Conservation (phyloP, 2,113 vertebrate genomes). For the Anoura caudifer region DNA sequence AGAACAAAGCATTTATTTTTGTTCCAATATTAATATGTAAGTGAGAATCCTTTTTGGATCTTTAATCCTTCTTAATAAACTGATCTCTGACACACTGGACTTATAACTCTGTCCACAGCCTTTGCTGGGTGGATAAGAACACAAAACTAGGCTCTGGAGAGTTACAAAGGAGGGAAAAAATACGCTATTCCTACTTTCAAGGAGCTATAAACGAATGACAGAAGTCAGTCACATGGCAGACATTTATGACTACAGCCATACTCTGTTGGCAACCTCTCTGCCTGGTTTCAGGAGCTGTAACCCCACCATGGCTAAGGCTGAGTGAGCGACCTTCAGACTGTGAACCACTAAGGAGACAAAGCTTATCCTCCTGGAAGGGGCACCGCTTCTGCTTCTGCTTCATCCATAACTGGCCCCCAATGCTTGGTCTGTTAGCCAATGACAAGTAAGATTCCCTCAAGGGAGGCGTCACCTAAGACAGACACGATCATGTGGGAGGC, state of each 20-base stretch:
- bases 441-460: too few species aligned
- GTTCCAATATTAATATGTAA: background rate
- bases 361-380: too few species aligned
- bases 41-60: background rate
- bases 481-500: too few species aligned
- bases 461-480: too few species aligned
- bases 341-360: too few species aligned
- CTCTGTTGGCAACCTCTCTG: background rate
- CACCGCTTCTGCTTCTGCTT: too few species aligned
- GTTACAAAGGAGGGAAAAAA: background rate
- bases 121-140: background rate
- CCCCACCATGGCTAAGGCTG: too few species aligned
- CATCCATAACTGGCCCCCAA: too few species aligned
- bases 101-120: background rate
- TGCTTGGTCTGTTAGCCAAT: too few species aligned
- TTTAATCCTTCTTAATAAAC: background rate
- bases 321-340: too few species aligned
- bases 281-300: too few species aligned
- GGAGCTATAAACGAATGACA: slow-evolving; percentile 1
- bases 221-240: background rate
- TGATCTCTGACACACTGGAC: background rate
- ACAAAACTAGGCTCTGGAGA: background rate
- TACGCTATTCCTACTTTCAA: background rate
- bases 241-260: background rate
- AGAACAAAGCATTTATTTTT: background rate